Conservation (phyloP, 2,797 vertebrate species). For the Artibeus lituratus region DNA sequence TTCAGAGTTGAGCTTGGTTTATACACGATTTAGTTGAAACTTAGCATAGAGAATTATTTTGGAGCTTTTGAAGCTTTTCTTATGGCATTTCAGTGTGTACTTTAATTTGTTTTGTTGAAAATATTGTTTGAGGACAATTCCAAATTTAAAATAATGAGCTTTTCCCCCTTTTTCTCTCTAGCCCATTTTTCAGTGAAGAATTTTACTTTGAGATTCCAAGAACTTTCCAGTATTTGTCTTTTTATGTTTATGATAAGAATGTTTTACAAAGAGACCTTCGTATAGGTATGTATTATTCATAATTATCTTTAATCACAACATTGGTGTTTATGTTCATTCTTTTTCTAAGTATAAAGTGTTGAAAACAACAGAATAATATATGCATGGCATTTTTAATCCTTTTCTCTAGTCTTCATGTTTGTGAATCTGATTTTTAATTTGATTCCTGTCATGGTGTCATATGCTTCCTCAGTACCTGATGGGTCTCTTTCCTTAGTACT, state of each 20-base stretch:
- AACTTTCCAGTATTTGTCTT: conserved; percentile 98
- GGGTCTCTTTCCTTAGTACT: not conserved
- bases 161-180: conserved; percentile 78
- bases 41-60: conserved; percentile 15
- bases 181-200: conserved; percentile 98
- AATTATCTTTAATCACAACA: conserved; percentile 45
- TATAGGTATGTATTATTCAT: conserved; percentile 88
- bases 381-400: not conserved
- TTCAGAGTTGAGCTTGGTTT: conserved; percentile 38
- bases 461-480: not conserved
- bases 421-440: conserved; percentile 36
- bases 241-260: conserved; percentile 97
- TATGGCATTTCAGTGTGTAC: not conserved
- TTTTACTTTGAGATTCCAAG: conserved; percentile 99
- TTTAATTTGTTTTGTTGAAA: conserved; percentile 41
- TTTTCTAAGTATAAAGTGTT: conserved; percentile 35
- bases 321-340: conserved; percentile 30
- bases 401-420: conserved; percentile 23
- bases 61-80: conserved; percentile 22
- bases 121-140: not conserved
- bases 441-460: not conserved
- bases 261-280: conserved; percentile 95
- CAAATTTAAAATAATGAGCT: conserved; percentile 48
- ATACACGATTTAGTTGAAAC: conserved; percentile 5
- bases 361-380: not conserved